Evolutionary conservation across 2,113 vertebrate species (phyloP).

Genomic region (Neotragus pygmaeus): DNA sequence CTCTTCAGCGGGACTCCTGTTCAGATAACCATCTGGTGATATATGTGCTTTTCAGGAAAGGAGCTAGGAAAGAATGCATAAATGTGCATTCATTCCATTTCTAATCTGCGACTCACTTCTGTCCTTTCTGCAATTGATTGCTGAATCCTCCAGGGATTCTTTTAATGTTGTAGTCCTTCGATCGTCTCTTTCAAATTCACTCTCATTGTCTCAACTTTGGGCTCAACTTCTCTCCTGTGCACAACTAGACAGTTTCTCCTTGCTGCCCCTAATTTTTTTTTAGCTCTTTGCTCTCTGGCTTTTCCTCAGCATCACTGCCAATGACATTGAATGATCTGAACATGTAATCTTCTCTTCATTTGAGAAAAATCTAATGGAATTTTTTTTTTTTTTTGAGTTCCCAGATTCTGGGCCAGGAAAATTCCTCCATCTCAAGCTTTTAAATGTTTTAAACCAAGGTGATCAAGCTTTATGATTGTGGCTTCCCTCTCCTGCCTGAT

Average conservation of each 20-base stretch:
- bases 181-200: not conserved
- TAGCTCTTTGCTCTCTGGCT: not conserved
- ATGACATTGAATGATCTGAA: not conserved
- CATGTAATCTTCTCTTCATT: not conserved
- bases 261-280: not conserved
- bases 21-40: not conserved
- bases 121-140: not conserved
- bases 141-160: not conserved
- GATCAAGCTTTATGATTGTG: not conserved
- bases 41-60: slow-evolving; percentile 15
- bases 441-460: not conserved
- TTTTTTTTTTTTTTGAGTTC: no score
- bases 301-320: not conserved
- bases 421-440: not conserved
- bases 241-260: not conserved
- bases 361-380: not conserved
- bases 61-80: not conserved
- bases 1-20: not conserved
- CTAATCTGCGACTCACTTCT: slow-evolving; percentile 1
- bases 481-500: rapidly evolving
- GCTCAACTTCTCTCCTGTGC: not conserved
- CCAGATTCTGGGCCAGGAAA: not conserved
- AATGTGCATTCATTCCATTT: slow-evolving; percentile 26
- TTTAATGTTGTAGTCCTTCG: not conserved
- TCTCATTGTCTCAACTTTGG: not conserved